Percentiles rank a stretch among this genome's conserved stretches.
Evolutionary conservation across 2,888 invertebrate species (phyloP).

Genomic region (Mimumesa dahlbomi): DNA sequence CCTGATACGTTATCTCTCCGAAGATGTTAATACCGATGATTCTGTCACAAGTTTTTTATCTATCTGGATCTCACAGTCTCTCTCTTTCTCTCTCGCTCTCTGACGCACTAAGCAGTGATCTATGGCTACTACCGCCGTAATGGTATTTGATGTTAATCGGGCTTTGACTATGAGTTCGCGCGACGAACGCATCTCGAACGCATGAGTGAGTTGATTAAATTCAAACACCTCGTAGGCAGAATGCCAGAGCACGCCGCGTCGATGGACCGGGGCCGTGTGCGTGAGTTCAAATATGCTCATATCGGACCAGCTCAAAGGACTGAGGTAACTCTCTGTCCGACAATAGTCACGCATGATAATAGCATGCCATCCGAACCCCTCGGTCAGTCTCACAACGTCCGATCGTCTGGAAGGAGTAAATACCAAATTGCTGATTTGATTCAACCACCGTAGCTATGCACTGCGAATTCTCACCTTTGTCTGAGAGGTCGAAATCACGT

Average conservation of each 20-base stretch:
- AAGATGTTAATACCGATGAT: too few relatives aligned
- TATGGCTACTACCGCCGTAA: slow-evolving; percentile 58
- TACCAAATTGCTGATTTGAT: slow-evolving; percentile 59
- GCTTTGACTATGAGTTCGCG: slow-evolving; percentile 70
- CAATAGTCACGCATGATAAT: slow-evolving; percentile 79
- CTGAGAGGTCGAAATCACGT: too few relatives aligned
- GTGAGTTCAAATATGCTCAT: slow-evolving; percentile 79
- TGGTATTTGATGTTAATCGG: slow-evolving; percentile 78
- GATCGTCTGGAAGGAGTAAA: slow-evolving; percentile 71
- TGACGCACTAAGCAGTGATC: slow-evolving; percentile 15
- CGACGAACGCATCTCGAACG: slow-evolving; percentile 71
- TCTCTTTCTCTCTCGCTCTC: too few relatives aligned
- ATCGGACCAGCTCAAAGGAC: slow-evolving; percentile 74
- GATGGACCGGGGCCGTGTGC: slow-evolving; percentile 64
- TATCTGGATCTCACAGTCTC: too few relatives aligned
- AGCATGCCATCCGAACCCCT: slow-evolving; percentile 69
- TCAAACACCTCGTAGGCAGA: slow-evolving; percentile 78
- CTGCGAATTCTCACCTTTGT: slow-evolving; percentile 22
- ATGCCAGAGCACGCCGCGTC: slow-evolving; percentile 70
- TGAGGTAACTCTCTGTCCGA: slow-evolving; percentile 69
- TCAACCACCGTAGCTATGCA: slow-evolving; percentile 6
- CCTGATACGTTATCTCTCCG: too few relatives aligned
- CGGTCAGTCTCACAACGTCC: slow-evolving; percentile 53
- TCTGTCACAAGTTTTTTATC: too few relatives aligned
- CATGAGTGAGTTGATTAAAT: slow-evolving; percentile 80